Percentiles rank a stretch among this genome's conserved stretches.
Evolutionary conservation across 2,113 vertebrate genomes (phyloP).

Genomic region (Potamarius usumacintae): DNA sequence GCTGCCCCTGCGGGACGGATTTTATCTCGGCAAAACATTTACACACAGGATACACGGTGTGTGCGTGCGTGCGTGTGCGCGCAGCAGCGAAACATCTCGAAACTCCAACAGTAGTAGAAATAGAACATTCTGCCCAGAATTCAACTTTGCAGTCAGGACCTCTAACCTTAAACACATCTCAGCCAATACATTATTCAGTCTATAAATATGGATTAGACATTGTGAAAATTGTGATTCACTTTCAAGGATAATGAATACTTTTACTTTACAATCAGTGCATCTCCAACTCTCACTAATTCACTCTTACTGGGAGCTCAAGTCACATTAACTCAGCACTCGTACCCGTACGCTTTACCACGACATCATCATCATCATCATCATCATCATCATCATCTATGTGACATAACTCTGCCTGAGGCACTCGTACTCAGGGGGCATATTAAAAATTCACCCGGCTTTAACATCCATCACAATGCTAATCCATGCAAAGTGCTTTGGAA

Average conservation of each 20-base stretch:
- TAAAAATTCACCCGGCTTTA: constrained; percentile 16
- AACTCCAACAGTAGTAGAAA: too few species aligned
- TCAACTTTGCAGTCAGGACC: too few species aligned
- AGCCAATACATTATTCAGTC: too few species aligned
- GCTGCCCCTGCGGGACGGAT: too few species aligned
- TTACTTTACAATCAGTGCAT: not conserved
- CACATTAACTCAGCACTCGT: not conserved
- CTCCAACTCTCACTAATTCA: not conserved
- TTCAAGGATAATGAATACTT: not conserved
- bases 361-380: constrained; percentile 1
- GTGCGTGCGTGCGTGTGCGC: too few species aligned
- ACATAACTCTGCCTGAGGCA: constrained; percentile 7
- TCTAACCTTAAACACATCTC: not conserved
- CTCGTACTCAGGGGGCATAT: constrained; percentile 24
- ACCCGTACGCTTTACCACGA: not conserved
- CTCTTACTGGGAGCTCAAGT: not conserved
- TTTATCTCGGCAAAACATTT: too few species aligned
- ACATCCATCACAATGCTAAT: constrained; percentile 31
- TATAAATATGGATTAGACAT: not conserved
- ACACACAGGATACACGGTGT: too few species aligned
- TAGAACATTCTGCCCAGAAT: too few species aligned
- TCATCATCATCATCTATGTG: constrained; percentile 11
- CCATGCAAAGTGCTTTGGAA: constrained; percentile 24
- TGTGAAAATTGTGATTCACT: not conserved
- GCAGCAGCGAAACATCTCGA: too few species aligned